These are phyloP conservation scores for Carassius gibelio DNA, from an alignment of 2,113 vertebrate species.

Conservation along the genomic window DNA sequence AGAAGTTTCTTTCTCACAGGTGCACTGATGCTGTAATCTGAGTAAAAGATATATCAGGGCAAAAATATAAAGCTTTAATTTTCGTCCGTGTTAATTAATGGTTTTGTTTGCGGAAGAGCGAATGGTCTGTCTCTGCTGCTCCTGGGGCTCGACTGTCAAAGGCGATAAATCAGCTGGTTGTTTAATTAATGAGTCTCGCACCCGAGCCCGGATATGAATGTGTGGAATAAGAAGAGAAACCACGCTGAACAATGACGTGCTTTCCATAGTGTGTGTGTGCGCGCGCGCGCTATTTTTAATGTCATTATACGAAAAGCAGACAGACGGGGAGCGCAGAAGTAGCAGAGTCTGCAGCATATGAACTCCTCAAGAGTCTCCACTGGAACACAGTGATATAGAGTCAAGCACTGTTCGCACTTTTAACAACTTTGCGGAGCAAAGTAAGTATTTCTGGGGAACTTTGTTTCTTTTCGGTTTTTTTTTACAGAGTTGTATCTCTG, in stretches of 20 bases:
- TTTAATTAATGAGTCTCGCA: slow-evolving; percentile 60
- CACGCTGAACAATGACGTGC: slow-evolving; percentile 29
- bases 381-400: neutral
- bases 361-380: neutral
- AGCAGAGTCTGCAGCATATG: neutral
- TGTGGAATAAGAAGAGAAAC: slow-evolving; percentile 24
- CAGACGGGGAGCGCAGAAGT: neutral
- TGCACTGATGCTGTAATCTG: neutral
- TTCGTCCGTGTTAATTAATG: slow-evolving; percentile 40
- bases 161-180: slow-evolving; percentile 53
- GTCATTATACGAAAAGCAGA: slow-evolving; percentile 19
- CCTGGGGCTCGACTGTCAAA: slow-evolving; percentile 35
- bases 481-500: neutral
- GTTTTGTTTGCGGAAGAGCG: slow-evolving; percentile 19
- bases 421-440: slow-evolving; percentile 1
- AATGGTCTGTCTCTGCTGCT: slow-evolving; percentile 22
- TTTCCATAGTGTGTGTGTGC: neutral
- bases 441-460: neutral
- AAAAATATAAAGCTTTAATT: slow-evolving; percentile 28
- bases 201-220: slow-evolving; percentile 23
- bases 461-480: neutral
- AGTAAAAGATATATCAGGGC: neutral
- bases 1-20: neutral
- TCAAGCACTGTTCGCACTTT: neutral
- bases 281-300: neutral